phyloP scores from a whole-genome alignment of 2,113 vertebrate species.

The Brachyhypopomus gauderio region DNA sequence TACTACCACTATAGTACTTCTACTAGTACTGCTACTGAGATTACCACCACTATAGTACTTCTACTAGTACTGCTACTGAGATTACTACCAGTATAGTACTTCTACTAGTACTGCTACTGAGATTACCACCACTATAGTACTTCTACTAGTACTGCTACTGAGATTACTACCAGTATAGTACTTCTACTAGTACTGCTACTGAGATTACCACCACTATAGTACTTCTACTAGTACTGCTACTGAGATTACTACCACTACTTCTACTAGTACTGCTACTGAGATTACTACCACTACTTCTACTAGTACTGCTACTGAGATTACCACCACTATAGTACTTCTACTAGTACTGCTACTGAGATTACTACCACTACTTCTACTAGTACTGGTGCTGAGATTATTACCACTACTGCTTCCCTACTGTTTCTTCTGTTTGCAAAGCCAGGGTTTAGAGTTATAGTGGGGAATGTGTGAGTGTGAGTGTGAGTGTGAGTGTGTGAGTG shows the following conservation, averaged over 20 bases:
- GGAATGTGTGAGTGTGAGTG: not conserved
- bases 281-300: not conserved
- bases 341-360: no score
- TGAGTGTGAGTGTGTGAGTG: not conserved
- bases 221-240: not conserved
- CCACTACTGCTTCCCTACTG: constrained; percentile 9
- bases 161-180: not conserved
- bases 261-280: not conserved
- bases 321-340: constrained; percentile 4
- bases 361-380: not conserved
- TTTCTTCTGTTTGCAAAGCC: constrained; percentile 51
- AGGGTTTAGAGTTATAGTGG: not conserved
- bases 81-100: no score
- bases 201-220: not conserved
- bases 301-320: not conserved
- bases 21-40: no score
- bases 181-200: not conserved
- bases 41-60: no score
- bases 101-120: not conserved
- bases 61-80: no score
- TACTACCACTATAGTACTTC: no score
- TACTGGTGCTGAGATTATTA: not conserved
- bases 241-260: not conserved
- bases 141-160: not conserved
- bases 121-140: not conserved